A percentile compares a stretch with the other conserved stretches of the same genome.
These are phyloP conservation scores for Perca schrenkii DNA, from an alignment of 2,113 vertebrate species.

Conservation along the genomic window DNA sequence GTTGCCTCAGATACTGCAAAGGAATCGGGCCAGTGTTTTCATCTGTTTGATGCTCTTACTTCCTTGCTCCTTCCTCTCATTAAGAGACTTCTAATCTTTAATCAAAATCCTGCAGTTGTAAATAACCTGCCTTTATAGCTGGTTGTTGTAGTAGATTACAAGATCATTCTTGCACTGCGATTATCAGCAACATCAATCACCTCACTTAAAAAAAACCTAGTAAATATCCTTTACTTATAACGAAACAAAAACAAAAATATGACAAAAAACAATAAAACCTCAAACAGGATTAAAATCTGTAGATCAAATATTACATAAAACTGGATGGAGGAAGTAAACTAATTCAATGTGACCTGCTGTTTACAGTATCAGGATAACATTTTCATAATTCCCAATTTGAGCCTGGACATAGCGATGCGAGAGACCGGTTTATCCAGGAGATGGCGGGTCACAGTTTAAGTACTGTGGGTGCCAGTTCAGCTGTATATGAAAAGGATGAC, in stretches of 20 bases:
- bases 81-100: neutral
- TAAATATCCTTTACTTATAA: too few relatives aligned
- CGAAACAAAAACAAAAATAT: neutral
- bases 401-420: neutral
- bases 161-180: too few relatives aligned
- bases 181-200: too few relatives aligned
- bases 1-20: neutral
- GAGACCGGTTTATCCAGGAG: neutral
- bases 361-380: neutral
- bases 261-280: neutral
- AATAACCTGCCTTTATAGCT: neutral
- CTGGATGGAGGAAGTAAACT: neutral
- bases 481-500: constrained; percentile 32
- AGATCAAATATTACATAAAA: constrained; percentile 39
- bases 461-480: neutral
- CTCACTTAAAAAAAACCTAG: too few relatives aligned
- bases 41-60: neutral
- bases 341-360: constrained; percentile 7
- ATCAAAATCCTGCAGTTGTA: neutral
- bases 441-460: neutral
- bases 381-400: neutral
- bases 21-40: neutral
- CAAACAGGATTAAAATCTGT: neutral
- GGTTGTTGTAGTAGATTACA: neutral
- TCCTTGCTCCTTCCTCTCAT: neutral